Evolutionary conservation across 2,113 vertebrate genomes (phyloP).

Genomic region (Dromiciops gliroides): DNA sequence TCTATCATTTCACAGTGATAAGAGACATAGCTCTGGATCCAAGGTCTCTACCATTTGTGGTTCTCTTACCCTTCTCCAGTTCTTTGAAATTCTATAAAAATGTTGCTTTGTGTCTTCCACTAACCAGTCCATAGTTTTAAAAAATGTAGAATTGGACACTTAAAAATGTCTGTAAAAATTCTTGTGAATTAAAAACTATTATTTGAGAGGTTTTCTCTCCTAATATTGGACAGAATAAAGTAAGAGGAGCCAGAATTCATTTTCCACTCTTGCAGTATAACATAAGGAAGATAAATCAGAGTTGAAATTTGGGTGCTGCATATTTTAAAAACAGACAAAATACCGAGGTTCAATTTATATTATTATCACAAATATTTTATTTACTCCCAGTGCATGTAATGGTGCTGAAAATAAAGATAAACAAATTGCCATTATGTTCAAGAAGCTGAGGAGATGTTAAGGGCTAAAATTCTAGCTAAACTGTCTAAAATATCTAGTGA

Average conservation of each 20-base stretch:
- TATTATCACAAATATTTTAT: not conserved
- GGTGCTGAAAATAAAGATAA: not conserved
- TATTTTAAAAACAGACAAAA: not conserved
- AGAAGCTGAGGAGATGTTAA: not conserved
- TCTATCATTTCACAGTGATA: not conserved
- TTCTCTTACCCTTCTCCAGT: not conserved
- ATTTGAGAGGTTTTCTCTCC: not conserved
- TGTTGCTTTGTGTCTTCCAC: not conserved
- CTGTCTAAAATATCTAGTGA: too few species aligned
- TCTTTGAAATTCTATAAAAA: not conserved
- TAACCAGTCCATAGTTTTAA: not conserved
- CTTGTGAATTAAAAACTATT: not conserved
- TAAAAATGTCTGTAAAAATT: not conserved
- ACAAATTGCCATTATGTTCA: not conserved
- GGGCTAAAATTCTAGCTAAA: too few species aligned
- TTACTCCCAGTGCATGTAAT: not conserved
- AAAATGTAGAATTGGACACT: not conserved
- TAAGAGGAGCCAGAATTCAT: not conserved
- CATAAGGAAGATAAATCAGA: not conserved
- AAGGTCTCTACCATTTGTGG: not conserved
- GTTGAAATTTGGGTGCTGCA: not conserved
- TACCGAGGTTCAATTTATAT: not conserved
- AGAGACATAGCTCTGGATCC: not conserved
- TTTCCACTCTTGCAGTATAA: not conserved
- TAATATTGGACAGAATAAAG: not conserved